phyloP scores from a whole-genome alignment of 1,140 invertebrate species.

The Leptestheria dahalacensis region DNA sequence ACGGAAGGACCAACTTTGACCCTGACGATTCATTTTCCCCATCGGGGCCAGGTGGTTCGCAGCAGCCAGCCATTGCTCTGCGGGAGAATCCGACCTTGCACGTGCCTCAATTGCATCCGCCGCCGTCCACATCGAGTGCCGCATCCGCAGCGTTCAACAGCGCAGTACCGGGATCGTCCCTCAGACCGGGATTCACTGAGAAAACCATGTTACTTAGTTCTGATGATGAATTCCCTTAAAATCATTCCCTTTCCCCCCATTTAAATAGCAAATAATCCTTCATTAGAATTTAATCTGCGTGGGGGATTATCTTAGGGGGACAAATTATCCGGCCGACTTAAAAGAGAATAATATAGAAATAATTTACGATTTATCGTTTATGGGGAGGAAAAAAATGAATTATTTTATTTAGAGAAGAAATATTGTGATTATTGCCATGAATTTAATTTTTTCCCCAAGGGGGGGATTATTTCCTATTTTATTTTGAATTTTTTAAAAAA shows the following conservation, averaged over 20 bases:
- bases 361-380: no score
- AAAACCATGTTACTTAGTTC: constrained; percentile 91
- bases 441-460: no score
- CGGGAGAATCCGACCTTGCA: neutral
- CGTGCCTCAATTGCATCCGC: neutral
- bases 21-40: neutral
- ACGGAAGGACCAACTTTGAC: neutral
- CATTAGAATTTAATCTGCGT: no score
- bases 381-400: no score
- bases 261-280: no score
- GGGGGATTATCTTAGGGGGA: no score
- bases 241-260: neutral
- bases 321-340: no score
- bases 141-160: neutral
- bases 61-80: neutral
- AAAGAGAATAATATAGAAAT: no score
- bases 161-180: constrained; percentile 7
- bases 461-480: no score
- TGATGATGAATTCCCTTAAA: constrained; percentile 87
- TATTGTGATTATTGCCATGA: no score
- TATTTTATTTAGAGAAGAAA: no score
- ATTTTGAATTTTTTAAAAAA: no score
- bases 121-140: neutral
- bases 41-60: neutral
- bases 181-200: constrained; percentile 58